phyloP scores from a whole-genome alignment of 2,797 vertebrate species.

The Coregonus sp. region DNA sequence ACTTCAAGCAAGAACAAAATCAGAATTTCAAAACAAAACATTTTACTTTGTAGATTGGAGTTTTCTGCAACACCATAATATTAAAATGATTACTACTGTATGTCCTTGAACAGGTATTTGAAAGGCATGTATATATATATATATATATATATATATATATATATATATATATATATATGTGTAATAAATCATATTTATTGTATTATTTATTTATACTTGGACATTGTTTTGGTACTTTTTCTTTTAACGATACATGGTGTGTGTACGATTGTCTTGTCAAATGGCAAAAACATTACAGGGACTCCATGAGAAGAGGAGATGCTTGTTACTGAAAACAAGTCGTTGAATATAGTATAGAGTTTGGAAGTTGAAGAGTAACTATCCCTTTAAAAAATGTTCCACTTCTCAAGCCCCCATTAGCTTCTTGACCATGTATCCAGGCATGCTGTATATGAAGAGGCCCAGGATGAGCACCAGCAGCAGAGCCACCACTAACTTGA shows the following conservation, averaged over 20 bases:
- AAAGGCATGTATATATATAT: not conserved
- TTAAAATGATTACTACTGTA: constrained; percentile 5
- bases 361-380: not conserved
- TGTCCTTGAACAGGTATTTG: constrained; percentile 70
- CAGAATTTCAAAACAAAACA: not conserved
- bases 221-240: not conserved
- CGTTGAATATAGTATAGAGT: not conserved
- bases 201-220: no score
- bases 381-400: not conserved
- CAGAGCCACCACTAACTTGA: constrained; percentile 89
- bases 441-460: constrained; percentile 95
- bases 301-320: not conserved
- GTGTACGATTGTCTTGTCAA: not conserved
- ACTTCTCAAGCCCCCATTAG: constrained; percentile 84
- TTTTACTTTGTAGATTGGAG: not conserved
- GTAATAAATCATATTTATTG: constrained; percentile 35
- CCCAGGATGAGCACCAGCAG: constrained; percentile 85
- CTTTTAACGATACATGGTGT: no score
- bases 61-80: not conserved
- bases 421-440: constrained; percentile 97
- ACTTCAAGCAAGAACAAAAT: constrained; percentile 6
- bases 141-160: no score
- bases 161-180: no score
- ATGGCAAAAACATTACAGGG: not conserved
- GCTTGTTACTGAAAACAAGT: constrained; percentile 38